Percentiles rank a stretch among this genome's conserved stretches.
Evolutionary conservation across 2,797 vertebrate species (phyloP).

Genomic region (Lacerta bilineata): DNA sequence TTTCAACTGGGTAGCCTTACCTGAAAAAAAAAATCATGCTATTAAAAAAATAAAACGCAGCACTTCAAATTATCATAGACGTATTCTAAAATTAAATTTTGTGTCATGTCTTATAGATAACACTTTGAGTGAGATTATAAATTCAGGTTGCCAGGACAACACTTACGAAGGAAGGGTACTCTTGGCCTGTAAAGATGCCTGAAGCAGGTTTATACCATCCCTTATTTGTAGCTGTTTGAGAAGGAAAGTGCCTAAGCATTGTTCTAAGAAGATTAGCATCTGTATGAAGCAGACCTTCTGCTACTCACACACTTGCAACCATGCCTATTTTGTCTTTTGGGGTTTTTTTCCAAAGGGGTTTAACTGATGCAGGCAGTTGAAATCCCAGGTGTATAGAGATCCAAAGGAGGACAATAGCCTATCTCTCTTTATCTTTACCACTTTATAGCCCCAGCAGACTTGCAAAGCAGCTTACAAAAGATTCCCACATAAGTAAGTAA

Average conservation of each 20-base stretch:
- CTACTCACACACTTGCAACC: background rate
- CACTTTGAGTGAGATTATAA: constrained; percentile 27
- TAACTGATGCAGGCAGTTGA: background rate
- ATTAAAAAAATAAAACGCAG: constrained; percentile 48
- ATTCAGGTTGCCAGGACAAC: constrained; percentile 12
- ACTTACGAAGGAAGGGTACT: background rate
- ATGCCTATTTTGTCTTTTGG: background rate
- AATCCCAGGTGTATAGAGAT: background rate
- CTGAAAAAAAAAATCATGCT: constrained; percentile 36
- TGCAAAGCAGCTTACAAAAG: background rate
- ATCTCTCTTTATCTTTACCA: background rate
- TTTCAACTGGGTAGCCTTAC: background rate
- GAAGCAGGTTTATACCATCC: background rate
- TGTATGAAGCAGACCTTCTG: background rate
- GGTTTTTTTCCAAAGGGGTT: background rate
- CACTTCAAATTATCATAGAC: constrained; percentile 53
- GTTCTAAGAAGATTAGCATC: background rate
- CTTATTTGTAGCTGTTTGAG: background rate
- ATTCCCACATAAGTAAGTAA: background rate
- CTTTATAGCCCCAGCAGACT: background rate
- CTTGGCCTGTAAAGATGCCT: background rate
- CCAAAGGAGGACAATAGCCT: background rate
- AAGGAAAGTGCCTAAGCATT: background rate
- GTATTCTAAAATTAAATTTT: constrained; percentile 51
- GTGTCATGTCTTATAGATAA: constrained; percentile 32